Percentiles rank a stretch among this genome's conserved stretches.
Conservation (phyloP, 2,888 invertebrate genomes). For the Elegia similella region DNA sequence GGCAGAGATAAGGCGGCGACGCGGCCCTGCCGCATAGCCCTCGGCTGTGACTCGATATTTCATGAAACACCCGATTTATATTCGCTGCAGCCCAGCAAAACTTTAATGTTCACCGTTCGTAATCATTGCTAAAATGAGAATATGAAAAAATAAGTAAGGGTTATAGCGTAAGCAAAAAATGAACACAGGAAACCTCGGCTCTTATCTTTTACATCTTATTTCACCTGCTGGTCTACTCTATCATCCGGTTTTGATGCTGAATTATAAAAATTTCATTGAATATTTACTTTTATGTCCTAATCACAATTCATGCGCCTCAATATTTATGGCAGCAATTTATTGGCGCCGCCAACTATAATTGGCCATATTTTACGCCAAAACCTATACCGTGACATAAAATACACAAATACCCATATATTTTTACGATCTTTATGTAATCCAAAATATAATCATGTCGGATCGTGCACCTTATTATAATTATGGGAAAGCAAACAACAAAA, state of each 20-base stretch:
- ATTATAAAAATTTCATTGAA: slow-evolving; percentile 1
- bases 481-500: slow-evolving; percentile 35
- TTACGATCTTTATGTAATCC: slow-evolving; percentile 23
- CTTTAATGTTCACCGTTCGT: slow-evolving; percentile 70
- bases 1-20: slow-evolving; percentile 71
- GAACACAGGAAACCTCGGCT: slow-evolving; percentile 20
- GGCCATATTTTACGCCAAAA: slow-evolving; percentile 18
- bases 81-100: slow-evolving; percentile 67
- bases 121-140: slow-evolving; percentile 66
- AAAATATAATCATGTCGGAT: slow-evolving; percentile 22
- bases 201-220: not conserved
- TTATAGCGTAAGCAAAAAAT: slow-evolving; percentile 24
- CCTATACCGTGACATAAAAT: slow-evolving; percentile 19
- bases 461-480: slow-evolving; percentile 24
- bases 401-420: slow-evolving; percentile 17
- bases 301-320: slow-evolving; percentile 5
- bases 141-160: slow-evolving; percentile 40
- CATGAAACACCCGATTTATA: slow-evolving; percentile 78
- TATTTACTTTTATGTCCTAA: slow-evolving; percentile 1
- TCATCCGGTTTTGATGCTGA: not conserved
- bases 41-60: slow-evolving; percentile 75
- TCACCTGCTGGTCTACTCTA: not conserved
- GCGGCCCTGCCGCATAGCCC: slow-evolving; percentile 67
- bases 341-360: slow-evolving; percentile 16
- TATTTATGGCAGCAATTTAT: slow-evolving; percentile 19